Percentiles rank a stretch among this genome's conserved stretches.
These are phyloP conservation scores for Hydriomena furcata DNA, from an alignment of 2,888 invertebrate species.

Conservation along the genomic window DNA sequence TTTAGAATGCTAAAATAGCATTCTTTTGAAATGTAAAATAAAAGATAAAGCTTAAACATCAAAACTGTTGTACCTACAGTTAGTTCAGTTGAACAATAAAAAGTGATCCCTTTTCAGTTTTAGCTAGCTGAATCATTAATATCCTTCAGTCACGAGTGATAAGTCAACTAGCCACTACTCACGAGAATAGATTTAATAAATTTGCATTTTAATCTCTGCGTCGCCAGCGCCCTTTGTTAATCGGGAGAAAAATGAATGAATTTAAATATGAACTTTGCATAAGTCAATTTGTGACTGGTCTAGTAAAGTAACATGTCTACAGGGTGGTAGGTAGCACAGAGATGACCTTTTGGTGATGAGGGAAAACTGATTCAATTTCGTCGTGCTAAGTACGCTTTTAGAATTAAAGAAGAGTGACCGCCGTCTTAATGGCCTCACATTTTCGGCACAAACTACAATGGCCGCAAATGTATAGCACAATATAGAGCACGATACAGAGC, in stretches of 20 bases:
- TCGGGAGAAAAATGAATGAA: conserved; percentile 45
- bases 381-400: conserved; percentile 7
- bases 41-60: no score
- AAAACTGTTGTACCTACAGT: no score
- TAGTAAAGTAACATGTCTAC: conserved; percentile 17
- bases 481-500: no score
- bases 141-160: conserved; percentile 1
- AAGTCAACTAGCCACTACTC: conserved; percentile 10
- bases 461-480: no score
- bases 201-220: conserved; percentile 47
- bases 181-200: conserved; percentile 28
- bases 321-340: conserved; percentile 8
- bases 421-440: conserved; percentile 4
- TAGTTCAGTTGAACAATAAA: no score
- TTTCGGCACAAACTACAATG: neutral
- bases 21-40: no score
- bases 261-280: conserved; percentile 43
- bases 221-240: conserved; percentile 34
- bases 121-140: conserved; percentile 4
- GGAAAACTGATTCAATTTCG: conserved; percentile 13
- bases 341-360: conserved; percentile 6
- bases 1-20: no score
- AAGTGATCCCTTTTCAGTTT: neutral
- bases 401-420: conserved; percentile 6
- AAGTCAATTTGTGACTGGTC: conserved; percentile 25